Evolutionary conservation across 2,797 vertebrate genomes (phyloP), one percentile per base, ranked within the genome.

Genomic region (Microhierax caerulescens): DNA sequence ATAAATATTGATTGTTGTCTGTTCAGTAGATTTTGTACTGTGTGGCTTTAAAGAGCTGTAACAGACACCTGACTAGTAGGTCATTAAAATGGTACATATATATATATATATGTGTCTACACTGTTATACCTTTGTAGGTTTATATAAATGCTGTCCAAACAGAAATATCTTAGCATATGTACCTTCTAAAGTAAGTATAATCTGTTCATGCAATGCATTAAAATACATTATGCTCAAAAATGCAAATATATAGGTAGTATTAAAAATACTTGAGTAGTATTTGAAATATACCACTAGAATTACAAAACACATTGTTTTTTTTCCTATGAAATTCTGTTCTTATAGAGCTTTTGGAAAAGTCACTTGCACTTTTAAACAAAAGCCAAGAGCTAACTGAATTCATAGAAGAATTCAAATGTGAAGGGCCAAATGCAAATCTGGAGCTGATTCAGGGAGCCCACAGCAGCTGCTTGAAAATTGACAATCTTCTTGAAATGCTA

Each of bases 311-410:
- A 3, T 37, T 14, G 4, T 2, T 0, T 13, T 50, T 64, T 84
- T 73, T 45, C 7, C 37, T 77, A 15, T 89, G 8, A 64, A 88
- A 75, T 92, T 68, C 18, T 94, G 14, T 92, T 93, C 61, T 93
- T 90, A 59, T 96, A 99, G 99, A 98, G 67, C 98, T 99, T 88
- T 97, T 99, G 90, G 96, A 98, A 92, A 99, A 98, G 36, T 99
- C 99, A 8, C 88, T 99, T 97, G 96, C 98, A 45, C 98, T 99
- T 90, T 89, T 99, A 87, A 99, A 97, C 96, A 99, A 98, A 98
- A 99, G 99, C 96, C 98, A 96, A 30, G 96, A 98, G 80, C 97
- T 99, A 70, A 98, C 98, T 37, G 98, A 98, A 43, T 98, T 98
- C 87, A 98, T 99, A 92, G 98, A 98, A 77, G 97, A 97, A 90